These are phyloP conservation scores for Heliopora coerulea DNA, from an alignment of 92 coral and sea anemone genomes.

Conservation along the genomic window DNA sequence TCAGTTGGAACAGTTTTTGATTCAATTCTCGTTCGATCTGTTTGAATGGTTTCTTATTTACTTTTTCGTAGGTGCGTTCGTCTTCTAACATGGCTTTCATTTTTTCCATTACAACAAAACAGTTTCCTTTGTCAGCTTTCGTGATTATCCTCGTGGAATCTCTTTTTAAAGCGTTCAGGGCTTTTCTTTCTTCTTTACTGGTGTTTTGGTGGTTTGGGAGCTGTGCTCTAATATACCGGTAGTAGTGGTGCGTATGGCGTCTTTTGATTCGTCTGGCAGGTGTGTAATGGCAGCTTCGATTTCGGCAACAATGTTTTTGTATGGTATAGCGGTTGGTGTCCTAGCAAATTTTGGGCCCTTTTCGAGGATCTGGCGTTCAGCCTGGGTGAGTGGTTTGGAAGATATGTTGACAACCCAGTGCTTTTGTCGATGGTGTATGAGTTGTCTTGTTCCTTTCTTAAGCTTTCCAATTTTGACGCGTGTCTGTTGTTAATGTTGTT, in stretches of 20 bases:
- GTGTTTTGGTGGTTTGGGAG: slow-evolving; percentile 27
- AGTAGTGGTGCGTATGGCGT: slow-evolving; percentile 31
- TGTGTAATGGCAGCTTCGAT: slow-evolving; percentile 20
- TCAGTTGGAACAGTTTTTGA: slow-evolving; percentile 29
- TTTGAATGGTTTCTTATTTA: slow-evolving; percentile 29
- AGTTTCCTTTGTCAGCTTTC: slow-evolving; percentile 15
- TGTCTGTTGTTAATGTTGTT: slow-evolving; percentile 37
- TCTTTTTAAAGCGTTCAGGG: slow-evolving; percentile 8
- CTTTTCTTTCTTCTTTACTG: slow-evolving; percentile 30
- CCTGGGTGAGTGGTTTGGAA: slow-evolving; percentile 12
- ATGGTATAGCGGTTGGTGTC: slow-evolving; percentile 25
- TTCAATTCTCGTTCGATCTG: slow-evolving; percentile 46
- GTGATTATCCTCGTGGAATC: background rate
- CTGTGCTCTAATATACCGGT: background rate
- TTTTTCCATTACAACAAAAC: slow-evolving; percentile 56
- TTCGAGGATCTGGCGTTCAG: slow-evolving; percentile 37
- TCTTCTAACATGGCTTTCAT: slow-evolving; percentile 40
- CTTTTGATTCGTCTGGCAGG: slow-evolving; percentile 42
- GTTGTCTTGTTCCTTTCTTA: background rate
- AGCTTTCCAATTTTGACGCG: slow-evolving; percentile 22
- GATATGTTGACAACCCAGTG: slow-evolving; percentile 45
- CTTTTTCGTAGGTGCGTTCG: slow-evolving; percentile 31
- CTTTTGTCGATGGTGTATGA: slow-evolving; percentile 20
- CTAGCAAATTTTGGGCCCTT: slow-evolving; percentile 40
- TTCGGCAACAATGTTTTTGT: slow-evolving; percentile 44